Percentiles rank a stretch among this genome's conserved stretches.
These are phyloP conservation scores for Epinephelus coioides DNA, from an alignment of 2,797 vertebrate genomes.

Conservation along the genomic window DNA sequence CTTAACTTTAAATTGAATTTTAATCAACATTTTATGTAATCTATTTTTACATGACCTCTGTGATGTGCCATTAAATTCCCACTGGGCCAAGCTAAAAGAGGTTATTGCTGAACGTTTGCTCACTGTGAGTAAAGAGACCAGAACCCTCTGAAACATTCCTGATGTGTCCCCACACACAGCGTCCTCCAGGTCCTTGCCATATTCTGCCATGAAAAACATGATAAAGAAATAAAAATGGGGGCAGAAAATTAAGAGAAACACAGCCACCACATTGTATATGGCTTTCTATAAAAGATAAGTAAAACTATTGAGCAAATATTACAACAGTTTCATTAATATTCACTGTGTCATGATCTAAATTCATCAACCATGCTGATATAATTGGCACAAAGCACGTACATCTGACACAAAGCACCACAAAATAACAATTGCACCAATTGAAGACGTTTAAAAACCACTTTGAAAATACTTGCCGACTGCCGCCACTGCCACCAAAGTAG, in stretches of 20 bases:
- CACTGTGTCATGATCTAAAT: background rate
- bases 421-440: background rate
- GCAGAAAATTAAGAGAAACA: background rate
- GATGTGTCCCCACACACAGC: constrained; percentile 93
- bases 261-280: background rate
- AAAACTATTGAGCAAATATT: background rate
- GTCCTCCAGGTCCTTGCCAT: constrained; percentile 88
- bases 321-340: background rate
- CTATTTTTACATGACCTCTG: background rate
- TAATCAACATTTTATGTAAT: background rate
- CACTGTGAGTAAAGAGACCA: constrained; percentile 94
- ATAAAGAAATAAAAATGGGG: background rate
- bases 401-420: background rate
- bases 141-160: constrained; percentile 93
- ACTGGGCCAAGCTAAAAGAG: background rate
- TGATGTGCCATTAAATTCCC: background rate
- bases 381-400: background rate
- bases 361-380: background rate
- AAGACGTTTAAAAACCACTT: constrained; percentile 5
- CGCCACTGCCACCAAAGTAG: constrained; percentile 12
- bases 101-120: constrained; percentile 54
- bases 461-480: background rate
- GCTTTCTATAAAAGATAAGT: background rate
- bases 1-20: too few species aligned
- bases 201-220: constrained; percentile 81